A percentile compares a stretch with the other conserved stretches of the same genome.
These are phyloP conservation scores for Drosophila melanosoma DNA, from an alignment of 2,888 invertebrate genomes.

Conservation along the genomic window DNA sequence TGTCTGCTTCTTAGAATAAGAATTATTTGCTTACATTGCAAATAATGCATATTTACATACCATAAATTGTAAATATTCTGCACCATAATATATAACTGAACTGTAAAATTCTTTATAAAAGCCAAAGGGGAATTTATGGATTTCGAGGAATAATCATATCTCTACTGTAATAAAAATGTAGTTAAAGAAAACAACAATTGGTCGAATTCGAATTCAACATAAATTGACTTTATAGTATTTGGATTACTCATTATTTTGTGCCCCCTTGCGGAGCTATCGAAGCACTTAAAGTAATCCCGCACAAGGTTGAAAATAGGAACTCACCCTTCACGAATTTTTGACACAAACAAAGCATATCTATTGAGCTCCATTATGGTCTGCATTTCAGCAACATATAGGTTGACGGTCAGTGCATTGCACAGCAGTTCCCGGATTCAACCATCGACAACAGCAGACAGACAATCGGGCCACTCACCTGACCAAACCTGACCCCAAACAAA, in stretches of 20 bases:
- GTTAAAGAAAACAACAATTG: background rate
- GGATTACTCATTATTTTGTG: slow-evolving; percentile 17
- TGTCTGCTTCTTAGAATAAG: background rate
- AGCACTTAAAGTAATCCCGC: slow-evolving; percentile 1
- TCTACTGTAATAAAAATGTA: background rate
- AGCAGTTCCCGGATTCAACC: background rate
- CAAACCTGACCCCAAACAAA: background rate
- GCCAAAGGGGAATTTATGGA: background rate
- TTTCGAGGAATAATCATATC: slow-evolving; percentile 9
- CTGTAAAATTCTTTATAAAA: background rate
- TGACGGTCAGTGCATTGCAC: slow-evolving; percentile 41
- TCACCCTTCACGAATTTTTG: background rate
- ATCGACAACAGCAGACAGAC: slow-evolving; percentile 5
- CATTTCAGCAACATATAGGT: slow-evolving; percentile 55
- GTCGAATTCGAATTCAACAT: slow-evolving; percentile 6
- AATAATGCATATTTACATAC: background rate
- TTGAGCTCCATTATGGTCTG: slow-evolving; percentile 70
- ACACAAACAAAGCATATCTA: slow-evolving; percentile 66
- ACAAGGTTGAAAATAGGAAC: background rate
- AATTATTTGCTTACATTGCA: background rate
- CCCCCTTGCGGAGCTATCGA: background rate
- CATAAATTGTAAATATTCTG: background rate
- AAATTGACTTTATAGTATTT: background rate
- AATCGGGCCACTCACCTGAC: slow-evolving; percentile 12
- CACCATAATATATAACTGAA: background rate